Conservation (phyloP, 2,797 vertebrate genomes). For the Coracias cyanogaster region DNA sequence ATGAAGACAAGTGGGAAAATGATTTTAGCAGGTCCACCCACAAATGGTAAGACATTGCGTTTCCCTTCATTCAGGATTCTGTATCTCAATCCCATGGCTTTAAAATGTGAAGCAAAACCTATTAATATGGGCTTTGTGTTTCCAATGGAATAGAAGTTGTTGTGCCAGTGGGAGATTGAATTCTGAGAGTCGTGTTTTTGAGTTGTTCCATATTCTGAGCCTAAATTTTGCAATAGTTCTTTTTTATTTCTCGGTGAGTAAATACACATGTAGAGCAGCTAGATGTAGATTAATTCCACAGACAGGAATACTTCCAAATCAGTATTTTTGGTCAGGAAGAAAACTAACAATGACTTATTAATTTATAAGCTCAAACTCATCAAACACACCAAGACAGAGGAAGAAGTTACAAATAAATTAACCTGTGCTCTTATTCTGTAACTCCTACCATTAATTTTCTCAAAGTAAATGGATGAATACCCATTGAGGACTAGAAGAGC, state of each 20-base stretch:
- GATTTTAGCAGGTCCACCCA: not conserved
- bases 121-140: not conserved
- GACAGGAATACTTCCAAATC: slow-evolving; percentile 35
- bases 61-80: slow-evolving; percentile 15
- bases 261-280: slow-evolving; percentile 50
- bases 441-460: not conserved
- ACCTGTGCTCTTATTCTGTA: slow-evolving; percentile 10
- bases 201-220: not conserved
- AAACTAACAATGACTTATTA: slow-evolving; percentile 29
- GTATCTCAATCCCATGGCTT: not conserved
- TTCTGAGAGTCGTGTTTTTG: not conserved
- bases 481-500: not conserved
- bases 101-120: slow-evolving; percentile 48
- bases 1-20: slow-evolving; percentile 21
- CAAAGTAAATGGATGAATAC: not conserved
- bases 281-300: slow-evolving; percentile 57
- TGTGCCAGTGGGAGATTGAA: not conserved
- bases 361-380: slow-evolving; percentile 38
- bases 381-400: not conserved
- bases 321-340: slow-evolving; percentile 38
- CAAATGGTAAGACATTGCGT: not conserved
- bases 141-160: not conserved
- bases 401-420: slow-evolving; percentile 50
- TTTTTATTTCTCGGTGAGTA: slow-evolving; percentile 44
- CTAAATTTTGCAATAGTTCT: slow-evolving; percentile 5